These are phyloP conservation scores for Lethocerus indicus DNA, from an alignment of 1,140 invertebrate species.

Conservation along the genomic window DNA sequence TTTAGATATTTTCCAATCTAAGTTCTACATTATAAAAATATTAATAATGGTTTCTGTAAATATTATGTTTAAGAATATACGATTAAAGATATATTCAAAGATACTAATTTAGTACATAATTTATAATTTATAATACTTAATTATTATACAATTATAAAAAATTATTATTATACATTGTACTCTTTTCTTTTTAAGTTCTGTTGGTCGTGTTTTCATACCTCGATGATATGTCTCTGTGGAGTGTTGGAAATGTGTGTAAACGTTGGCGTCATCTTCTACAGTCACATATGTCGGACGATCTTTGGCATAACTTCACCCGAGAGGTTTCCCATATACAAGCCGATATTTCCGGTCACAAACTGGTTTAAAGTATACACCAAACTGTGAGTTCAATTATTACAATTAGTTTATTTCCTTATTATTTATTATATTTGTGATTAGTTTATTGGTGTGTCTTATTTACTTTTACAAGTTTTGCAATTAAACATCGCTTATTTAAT, in stretches of 20 bases:
- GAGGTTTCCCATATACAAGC: slow-evolving; percentile 69
- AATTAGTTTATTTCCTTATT: slow-evolving; percentile 15
- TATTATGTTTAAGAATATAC: too few species aligned
- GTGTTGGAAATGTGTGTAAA: slow-evolving; percentile 66
- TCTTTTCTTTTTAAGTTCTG: slow-evolving; percentile 39
- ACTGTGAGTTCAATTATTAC: slow-evolving; percentile 17
- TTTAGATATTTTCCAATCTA: too few species aligned
- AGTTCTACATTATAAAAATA: too few species aligned
- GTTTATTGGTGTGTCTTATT: neutral
- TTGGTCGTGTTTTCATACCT: slow-evolving; percentile 74
- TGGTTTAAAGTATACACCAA: slow-evolving; percentile 58
- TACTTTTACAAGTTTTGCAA: neutral
- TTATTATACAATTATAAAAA: too few species aligned
- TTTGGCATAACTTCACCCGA: slow-evolving; percentile 61
- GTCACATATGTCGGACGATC: slow-evolving; percentile 49
- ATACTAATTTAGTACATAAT: too few species aligned
- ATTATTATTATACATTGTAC: slow-evolving; percentile 21
- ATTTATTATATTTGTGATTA: neutral
- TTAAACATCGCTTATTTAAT: neutral
- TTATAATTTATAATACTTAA: too few species aligned
- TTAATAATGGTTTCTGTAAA: too few species aligned
- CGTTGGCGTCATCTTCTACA: slow-evolving; percentile 66
- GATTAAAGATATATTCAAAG: too few species aligned
- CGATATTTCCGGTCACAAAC: slow-evolving; percentile 46
- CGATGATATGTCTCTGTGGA: slow-evolving; percentile 81